phyloP scores from a whole-genome alignment of 2,888 invertebrate species.

The Pollenia griseotomentosa region DNA sequence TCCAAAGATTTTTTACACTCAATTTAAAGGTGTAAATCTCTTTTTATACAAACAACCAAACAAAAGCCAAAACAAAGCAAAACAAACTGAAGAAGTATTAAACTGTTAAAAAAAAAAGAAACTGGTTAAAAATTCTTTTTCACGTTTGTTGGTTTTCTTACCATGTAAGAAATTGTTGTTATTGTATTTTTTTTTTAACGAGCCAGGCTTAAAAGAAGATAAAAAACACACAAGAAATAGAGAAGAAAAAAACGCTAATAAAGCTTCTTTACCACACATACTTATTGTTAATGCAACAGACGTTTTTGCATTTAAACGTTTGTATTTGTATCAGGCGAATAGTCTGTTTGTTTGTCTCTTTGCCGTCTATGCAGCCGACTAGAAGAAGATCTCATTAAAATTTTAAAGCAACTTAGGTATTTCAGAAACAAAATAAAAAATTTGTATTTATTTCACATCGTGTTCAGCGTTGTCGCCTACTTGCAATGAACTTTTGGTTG shows the following conservation, averaged over 20 bases:
- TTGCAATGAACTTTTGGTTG: constrained; percentile 32
- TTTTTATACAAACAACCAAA: constrained; percentile 16
- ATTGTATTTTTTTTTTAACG: constrained; percentile 53
- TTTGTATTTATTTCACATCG: constrained; percentile 11
- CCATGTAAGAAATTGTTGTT: constrained; percentile 27
- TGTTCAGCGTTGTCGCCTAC: constrained; percentile 30
- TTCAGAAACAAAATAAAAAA: constrained; percentile 24
- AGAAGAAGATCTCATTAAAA: constrained; percentile 53
- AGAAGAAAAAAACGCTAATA: constrained; percentile 13
- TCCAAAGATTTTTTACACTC: not conserved
- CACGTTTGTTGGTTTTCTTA: constrained; percentile 21
- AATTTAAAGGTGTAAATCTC: constrained; percentile 18
- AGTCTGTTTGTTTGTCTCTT: not conserved
- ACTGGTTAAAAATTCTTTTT: constrained; percentile 69
- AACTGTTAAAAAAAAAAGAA: constrained; percentile 44
- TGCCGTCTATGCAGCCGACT: constrained; percentile 10
- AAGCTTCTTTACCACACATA: constrained; percentile 37
- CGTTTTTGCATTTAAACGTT: not conserved
- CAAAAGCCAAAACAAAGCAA: not conserved
- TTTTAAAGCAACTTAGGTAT: constrained; percentile 46
- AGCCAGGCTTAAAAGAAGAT: constrained; percentile 54
- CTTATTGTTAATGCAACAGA: constrained; percentile 61
- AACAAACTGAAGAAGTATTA: constrained; percentile 31
- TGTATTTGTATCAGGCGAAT: not conserved
- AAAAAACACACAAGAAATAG: constrained; percentile 3